Base-by-base conservation (phyloP, 2,797 vertebrate genomes). In the Podarcis siculus region DNA sequence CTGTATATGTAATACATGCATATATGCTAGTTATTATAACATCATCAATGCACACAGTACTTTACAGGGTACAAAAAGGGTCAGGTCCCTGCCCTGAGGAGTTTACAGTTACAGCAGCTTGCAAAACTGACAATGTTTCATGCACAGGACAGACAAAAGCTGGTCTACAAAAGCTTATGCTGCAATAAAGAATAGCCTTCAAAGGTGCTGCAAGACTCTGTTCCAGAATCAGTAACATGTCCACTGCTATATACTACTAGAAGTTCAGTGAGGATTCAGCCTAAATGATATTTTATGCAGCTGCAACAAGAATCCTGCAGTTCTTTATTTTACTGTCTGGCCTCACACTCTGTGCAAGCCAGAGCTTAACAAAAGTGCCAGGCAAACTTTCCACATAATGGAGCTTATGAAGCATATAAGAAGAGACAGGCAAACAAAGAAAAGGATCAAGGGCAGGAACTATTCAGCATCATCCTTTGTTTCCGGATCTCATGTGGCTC, bases 331-430 rank as follows among this genome's bases (percentile, higher is more conserved):
- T 81, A 81, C 10, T 82, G 25, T 67, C 42, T 82, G 61, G 81
- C 72, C 42, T 79, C 58, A 75, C 23, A 75, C 42, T 73, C 12
- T 87, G 23, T 79, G 69, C 32, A 85, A 67, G n/a, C 35, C 77
- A 81, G 32, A 90, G 30, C 61, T 90, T 81, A 71, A 76, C 82
- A 84, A 83, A 89, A 69, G 64, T 90, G 82, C 61, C 58, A 87
- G 58, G 82, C 76, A 84, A 85, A 87, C 69, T 87, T 87, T 87
- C 78, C 89, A 90, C 89, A 84, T 73, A 87, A 78, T 87, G 39
- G 85, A 75, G 64, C 77, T 80, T 87, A 87, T 5, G 72, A 87
- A 64, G 72, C 72, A 77, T 35, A 85, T 42, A 61, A 81, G 78
- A 82, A 82, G 64, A 85, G 83, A 81, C 71, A 73, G 72, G 69